These are phyloP conservation scores for Hipparchia sbordonii DNA, from an alignment of 2,888 invertebrate genomes.

Conservation along the genomic window DNA sequence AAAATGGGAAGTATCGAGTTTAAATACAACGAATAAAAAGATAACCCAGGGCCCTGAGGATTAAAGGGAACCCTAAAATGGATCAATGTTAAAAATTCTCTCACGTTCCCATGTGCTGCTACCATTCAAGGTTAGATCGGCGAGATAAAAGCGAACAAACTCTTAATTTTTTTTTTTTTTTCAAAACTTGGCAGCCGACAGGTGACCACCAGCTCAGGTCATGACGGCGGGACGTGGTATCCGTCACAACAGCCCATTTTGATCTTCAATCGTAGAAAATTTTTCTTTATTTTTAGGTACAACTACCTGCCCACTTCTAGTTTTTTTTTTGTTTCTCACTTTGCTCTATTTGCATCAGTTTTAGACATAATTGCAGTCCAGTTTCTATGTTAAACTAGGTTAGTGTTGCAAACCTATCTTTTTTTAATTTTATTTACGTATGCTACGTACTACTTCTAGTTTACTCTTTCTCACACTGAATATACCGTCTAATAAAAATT, in stretches of 20 bases:
- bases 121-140: constrained; percentile 66
- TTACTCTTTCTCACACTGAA: constrained; percentile 2
- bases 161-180: constrained; percentile 49
- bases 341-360: too few species aligned
- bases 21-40: too few species aligned
- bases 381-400: too few species aligned
- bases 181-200: constrained; percentile 42
- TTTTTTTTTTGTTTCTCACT: too few species aligned
- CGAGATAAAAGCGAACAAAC: constrained; percentile 48
- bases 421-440: too few species aligned
- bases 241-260: constrained; percentile 48
- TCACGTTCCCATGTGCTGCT: constrained; percentile 62
- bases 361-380: too few species aligned
- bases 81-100: constrained; percentile 54
- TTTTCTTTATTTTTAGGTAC: constrained; percentile 9
- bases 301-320: neutral
- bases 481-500: too few species aligned
- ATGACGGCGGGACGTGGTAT: constrained; percentile 53
- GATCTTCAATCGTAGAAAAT: constrained; percentile 23
- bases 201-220: constrained; percentile 62
- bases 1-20: neutral
- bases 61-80: constrained; percentile 18
- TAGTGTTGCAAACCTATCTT: too few species aligned
- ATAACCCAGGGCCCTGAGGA: neutral
- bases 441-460: neutral